Conservation (phyloP, 2,113 vertebrate genomes). For the Pachypanchax playfairii region DNA sequence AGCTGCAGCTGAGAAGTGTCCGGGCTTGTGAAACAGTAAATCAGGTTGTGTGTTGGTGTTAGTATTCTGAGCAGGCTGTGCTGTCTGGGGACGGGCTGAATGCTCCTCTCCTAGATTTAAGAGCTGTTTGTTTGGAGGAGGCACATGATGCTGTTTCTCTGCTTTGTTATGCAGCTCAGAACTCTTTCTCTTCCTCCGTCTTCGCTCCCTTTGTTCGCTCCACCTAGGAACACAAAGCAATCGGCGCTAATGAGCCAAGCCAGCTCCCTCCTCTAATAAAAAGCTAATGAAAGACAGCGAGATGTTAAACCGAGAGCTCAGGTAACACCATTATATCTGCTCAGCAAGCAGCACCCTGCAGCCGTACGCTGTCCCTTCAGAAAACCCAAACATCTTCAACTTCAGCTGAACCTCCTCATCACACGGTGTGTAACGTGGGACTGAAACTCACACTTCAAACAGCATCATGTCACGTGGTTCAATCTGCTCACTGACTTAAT, state of each 20-base stretch:
- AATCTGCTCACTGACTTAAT: constrained; percentile 30
- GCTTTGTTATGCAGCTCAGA: constrained; percentile 20
- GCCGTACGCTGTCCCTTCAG: constrained; percentile 18
- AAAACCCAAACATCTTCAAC: constrained; percentile 9
- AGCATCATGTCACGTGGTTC: too few species aligned
- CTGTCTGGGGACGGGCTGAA: not conserved
- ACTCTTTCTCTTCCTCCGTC: not conserved
- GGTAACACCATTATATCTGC: constrained; percentile 25
- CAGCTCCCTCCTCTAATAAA: constrained; percentile 62
- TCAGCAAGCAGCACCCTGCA: constrained; percentile 6
- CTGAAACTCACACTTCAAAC: not conserved
- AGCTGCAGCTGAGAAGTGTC: not conserved
- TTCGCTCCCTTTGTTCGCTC: constrained; percentile 10
- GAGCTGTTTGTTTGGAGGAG: not conserved
- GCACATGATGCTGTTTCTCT: constrained; percentile 6
- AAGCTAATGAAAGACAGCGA: constrained; percentile 53
- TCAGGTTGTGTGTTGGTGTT: not conserved
- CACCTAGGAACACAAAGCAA: constrained; percentile 44
- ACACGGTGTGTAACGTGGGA: not conserved
- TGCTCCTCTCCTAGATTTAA: not conserved
- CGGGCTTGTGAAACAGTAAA: not conserved
- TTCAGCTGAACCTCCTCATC: constrained; percentile 11
- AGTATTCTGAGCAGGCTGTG: constrained; percentile 5
- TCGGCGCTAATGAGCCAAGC: constrained; percentile 66
- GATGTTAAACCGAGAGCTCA: constrained; percentile 16